Evolutionary conservation across 2,797 vertebrate genomes (phyloP).

Genomic region (Anabacerthia variegaticeps): DNA sequence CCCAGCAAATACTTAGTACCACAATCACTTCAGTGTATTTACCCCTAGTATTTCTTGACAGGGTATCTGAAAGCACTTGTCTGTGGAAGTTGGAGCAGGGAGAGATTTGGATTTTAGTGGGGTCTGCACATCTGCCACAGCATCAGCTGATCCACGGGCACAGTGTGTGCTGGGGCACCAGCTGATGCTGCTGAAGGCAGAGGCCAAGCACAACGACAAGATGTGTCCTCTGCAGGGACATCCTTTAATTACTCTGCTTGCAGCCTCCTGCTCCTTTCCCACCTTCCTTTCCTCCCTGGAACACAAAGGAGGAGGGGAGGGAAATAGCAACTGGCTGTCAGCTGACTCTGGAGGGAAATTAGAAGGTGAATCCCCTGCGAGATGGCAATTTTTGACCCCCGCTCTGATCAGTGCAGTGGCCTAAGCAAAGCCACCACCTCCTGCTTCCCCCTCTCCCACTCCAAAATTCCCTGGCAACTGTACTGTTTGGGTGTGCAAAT

Average conservation of each 20-base stretch:
- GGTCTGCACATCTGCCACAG: background rate
- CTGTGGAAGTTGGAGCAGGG: background rate
- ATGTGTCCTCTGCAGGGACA: background rate
- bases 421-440: background rate
- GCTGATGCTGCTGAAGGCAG: background rate
- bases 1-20: background rate
- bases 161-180: background rate
- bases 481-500: background rate
- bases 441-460: background rate
- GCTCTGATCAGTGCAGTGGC: background rate
- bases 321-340: background rate
- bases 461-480: background rate
- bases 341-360: background rate
- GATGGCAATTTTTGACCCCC: background rate
- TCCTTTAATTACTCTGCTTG: background rate
- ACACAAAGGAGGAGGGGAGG: background rate
- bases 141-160: background rate
- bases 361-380: background rate
- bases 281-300: background rate
- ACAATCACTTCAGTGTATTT: background rate
- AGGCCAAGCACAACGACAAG: background rate
- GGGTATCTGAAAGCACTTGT: accelerated
- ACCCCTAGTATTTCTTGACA: background rate
- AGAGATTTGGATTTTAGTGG: background rate
- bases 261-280: background rate